phyloP scores from a whole-genome alignment of 2,888 invertebrate genomes.

The Tetranychus piercei region DNA sequence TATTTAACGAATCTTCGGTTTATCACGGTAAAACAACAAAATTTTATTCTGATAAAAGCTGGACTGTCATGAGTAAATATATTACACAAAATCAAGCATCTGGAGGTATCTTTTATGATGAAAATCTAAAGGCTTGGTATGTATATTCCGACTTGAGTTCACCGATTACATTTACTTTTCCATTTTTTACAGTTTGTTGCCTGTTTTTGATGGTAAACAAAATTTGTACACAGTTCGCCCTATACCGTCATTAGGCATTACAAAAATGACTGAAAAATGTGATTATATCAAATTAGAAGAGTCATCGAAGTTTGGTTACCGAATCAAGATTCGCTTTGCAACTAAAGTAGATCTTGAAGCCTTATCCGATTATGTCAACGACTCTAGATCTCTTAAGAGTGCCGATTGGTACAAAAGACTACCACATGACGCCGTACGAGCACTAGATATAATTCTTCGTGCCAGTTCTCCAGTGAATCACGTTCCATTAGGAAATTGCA shows the following conservation, averaged over 20 bases:
- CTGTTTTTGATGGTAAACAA: conserved; percentile 5
- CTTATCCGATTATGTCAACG: neutral
- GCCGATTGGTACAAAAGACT: neutral
- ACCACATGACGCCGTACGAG: neutral
- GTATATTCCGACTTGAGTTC: too few species aligned
- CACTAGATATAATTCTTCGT: conserved; percentile 13
- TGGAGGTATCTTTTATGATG: neutral
- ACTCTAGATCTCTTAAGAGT: neutral
- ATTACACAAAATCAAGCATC: neutral
- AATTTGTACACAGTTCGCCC: conserved; percentile 8
- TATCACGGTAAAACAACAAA: neutral
- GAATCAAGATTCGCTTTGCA: neutral
- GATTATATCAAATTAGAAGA: neutral
- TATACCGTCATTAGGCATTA: neutral
- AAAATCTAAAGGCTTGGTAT: too few species aligned
- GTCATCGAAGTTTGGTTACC: neutral
- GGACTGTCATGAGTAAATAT: neutral
- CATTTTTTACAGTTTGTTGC: neutral
- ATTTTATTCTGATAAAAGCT: neutral
- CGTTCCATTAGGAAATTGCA: conserved; percentile 9
- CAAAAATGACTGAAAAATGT: neutral
- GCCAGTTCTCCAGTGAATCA: neutral
- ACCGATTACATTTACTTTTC: neutral
- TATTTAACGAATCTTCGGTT: neutral
- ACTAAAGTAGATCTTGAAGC: neutral